These are phyloP conservation scores for Macroglossus sobrinus DNA, from an alignment of 2,113 vertebrate genomes.

Conservation along the genomic window DNA sequence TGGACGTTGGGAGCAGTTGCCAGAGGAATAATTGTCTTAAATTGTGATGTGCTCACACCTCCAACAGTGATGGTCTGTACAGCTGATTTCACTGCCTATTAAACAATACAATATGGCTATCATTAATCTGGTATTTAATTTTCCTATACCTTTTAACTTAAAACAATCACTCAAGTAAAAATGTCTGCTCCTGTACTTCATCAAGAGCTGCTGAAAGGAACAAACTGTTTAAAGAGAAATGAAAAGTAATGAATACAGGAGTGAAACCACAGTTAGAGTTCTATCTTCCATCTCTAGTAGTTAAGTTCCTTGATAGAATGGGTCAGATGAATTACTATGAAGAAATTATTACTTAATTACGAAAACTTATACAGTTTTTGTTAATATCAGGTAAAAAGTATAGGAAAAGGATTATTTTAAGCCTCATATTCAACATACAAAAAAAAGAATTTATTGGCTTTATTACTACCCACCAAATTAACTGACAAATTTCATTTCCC, in stretches of 20 bases:
- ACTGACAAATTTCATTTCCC: constrained; percentile 6
- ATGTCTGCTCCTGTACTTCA: neutral
- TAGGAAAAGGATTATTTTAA: constrained; percentile 24
- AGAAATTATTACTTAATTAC: constrained; percentile 33
- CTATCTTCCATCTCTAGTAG: neutral
- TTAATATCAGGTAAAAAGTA: neutral
- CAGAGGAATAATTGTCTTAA: constrained; percentile 98
- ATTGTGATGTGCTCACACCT: constrained; percentile 91
- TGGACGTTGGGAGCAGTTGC: constrained; percentile 94
- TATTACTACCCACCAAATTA: neutral
- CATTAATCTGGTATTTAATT: neutral
- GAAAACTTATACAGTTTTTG: constrained; percentile 23
- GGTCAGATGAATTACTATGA: constrained; percentile 13
- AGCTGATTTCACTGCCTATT: constrained; percentile 90
- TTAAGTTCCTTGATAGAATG: neutral
- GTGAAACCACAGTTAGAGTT: constrained; percentile 19
- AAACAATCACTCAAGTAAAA: neutral
- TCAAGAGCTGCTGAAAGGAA: constrained; percentile 35
- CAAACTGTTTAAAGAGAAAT: constrained; percentile 54
- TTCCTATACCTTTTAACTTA: neutral
- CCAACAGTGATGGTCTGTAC: constrained; percentile 93
- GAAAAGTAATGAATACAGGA: neutral
- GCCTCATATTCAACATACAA: neutral
- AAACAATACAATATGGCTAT: constrained; percentile 73
- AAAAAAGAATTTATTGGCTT: neutral